Base-by-base conservation (phyloP, 2,113 vertebrate genomes). In the Sporophila hypoxantha region DNA sequence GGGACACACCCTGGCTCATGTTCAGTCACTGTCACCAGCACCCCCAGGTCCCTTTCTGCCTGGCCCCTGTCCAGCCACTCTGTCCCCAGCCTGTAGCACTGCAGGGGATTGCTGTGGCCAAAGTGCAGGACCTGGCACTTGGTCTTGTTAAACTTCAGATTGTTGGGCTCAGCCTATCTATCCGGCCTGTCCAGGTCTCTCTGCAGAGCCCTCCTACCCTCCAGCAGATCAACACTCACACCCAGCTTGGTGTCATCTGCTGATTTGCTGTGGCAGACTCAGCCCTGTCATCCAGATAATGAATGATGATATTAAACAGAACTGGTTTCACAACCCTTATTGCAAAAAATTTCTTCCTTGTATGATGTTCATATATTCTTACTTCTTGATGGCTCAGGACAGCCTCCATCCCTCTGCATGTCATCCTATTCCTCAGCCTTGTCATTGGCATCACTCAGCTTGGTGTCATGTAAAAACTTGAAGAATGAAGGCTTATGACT, bases 161-260 rank as follows among this genome's bases (percentile, higher is more conserved):
- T 14, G 14, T 4, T 39, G 42, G 52, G 11, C 34, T n/a, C 0
- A 0, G 42, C 22, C 34, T 29, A 27, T n/a, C 2, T 0, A 27
- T 17, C 29, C 52, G 49, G 34, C 42, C 34, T 68, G 42, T 6
- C 29, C 14, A 8, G 34, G 9, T 18, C 7, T 4, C 30, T 49
- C 15, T 34, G 30, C 64, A 68, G 64, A 68, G 53, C 23, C 30
- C 12, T 23, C 6, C 44, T 30, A 3, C 14, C 19, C 30, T 59
- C 44, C 44, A 50, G 10, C 12, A 50, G 44, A 29, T 19, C 4
- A 17, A 18, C 12, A 23, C 12, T 29, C 6, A 5, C 53, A 23
- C 14, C 18, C 9, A 11, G 1, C 5, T 41, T 7, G 6, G 23
- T 29, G 36, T 30, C 19, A 30, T 21, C 66, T 61, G 37, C 26